Evolutionary conservation across 2,797 vertebrate genomes (phyloP), one percentile per base, ranked within the genome.

Genomic region (Leucoraja ocellata): DNA sequence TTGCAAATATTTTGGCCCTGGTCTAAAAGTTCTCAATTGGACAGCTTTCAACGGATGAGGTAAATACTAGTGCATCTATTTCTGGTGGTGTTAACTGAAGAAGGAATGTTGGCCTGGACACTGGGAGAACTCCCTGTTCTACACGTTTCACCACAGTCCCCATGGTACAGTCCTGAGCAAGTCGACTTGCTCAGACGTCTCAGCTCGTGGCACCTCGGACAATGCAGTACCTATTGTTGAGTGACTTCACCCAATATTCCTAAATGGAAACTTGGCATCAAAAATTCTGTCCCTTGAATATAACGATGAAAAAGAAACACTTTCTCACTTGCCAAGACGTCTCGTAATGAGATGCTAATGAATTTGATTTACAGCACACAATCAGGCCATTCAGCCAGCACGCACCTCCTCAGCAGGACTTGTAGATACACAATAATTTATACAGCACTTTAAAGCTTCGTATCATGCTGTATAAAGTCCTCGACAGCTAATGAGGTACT

Each of bases 71-170:
- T 16, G 28, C 2, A 0, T 88, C 84, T 88, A 88, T 88, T 88
- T 88, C 58, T 68, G 84, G 84, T 68, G n/a, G 61, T 68, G 61
- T 21, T 88, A 63, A 63, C 65, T 88, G n/a, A 68, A 63, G 16
- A 68, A 36, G 61, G 61, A 68, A 88, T 36, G n/a, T 68, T 88
- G 84, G 84, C n/a, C 63, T 36, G 63, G n/a, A 36, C 63, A 21
- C 6, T 8, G 28, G 84, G 63, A 68, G 84, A 88, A 32, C n/a
- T 88, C 61, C n/a, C 84, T 88, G 61, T 88, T 88, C 84, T 68
- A n/a, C 63, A 68, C 13, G 68, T 63, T 36, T 8, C 9, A 68
- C 84, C 84, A 68, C 84, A 68, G n/a, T 65, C 18, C 84, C 61
- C 63, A 6, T 7, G 21, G 84, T 63, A 46, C n/a, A 3, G 32